Evolutionary conservation across 1,140 invertebrate genomes (phyloP), one percentile per base, ranked within the genome.

Genomic region (Goniozus legneri): DNA sequence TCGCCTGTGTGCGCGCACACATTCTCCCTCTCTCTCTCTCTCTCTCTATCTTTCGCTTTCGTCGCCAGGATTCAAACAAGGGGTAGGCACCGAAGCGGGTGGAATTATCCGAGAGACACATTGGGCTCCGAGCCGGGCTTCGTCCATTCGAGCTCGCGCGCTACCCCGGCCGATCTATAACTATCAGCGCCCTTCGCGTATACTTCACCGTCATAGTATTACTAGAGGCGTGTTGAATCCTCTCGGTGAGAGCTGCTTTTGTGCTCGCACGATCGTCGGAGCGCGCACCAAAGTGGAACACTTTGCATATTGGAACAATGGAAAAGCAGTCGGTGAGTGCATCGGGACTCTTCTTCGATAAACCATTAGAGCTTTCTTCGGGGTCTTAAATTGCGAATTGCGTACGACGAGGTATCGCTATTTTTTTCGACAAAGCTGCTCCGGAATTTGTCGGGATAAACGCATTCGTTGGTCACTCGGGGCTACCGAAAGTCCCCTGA

Each of bases 41-140:
- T 4, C 10, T 27, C 24, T 10, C 24, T 27, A 10, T 27, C 4
- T 10, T 10, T 4, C 4, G 10, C 24, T 10, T 27, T 27, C 24
- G 4, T 6, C 36, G n/a, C 12, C 19, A 14, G 13, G 19, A 46
- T 48, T 51, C 33, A 45, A 51, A 56, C 56, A 62, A 50, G 60
- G 62, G 54, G 64, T 58, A 65, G 54, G 65, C 63, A 67, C 61
- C 65, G 62, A 59, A 69, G 60, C 59, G 66, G 62, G 60, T 68
- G 64, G 60, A 71, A 69, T 69, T 67, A 66, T 59, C 60, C 56
- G 62, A 57, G 59, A 60, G 57, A 52, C 53, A 56, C 59, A 65
- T 52, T 47, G 56, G 52, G 56, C 58, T 67, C 60, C 62, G 57
- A 54, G 52, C 60, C 59, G 48, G 56, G 57, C 54, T 67, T 62